These are phyloP conservation scores for Amia ocellicauda DNA, from an alignment of 2,113 vertebrate species.

Conservation along the genomic window DNA sequence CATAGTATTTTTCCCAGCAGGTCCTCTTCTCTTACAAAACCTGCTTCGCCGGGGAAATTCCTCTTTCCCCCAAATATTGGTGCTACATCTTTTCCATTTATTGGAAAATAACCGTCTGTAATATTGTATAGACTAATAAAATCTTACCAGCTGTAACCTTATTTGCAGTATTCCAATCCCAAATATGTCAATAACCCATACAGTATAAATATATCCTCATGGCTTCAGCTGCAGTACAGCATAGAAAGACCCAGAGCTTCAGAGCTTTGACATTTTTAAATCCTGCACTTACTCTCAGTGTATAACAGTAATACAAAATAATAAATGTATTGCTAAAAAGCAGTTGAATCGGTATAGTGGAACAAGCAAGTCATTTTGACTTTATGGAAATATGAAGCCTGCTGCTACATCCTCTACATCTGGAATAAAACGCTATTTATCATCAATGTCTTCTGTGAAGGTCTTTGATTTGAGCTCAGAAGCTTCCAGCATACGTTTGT, in stretches of 20 bases:
- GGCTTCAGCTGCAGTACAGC: neutral
- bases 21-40: slow-evolving; percentile 64
- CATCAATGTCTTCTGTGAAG: neutral
- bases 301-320: too few relatives aligned
- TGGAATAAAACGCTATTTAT: too few relatives aligned
- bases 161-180: neutral
- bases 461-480: neutral
- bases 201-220: slow-evolving; percentile 55
- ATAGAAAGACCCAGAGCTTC: neutral
- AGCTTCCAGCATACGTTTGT: too few relatives aligned
- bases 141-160: slow-evolving; percentile 53
- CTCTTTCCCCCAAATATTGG: slow-evolving; percentile 68
- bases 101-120: slow-evolving; percentile 66
- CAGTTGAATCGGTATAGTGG: too few relatives aligned
- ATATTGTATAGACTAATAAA: slow-evolving; percentile 63
- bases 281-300: too few relatives aligned
- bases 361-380: too few relatives aligned
- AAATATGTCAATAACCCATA: slow-evolving; percentile 42
- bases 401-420: too few relatives aligned
- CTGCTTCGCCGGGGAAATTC: slow-evolving; percentile 57
- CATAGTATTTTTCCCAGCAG: slow-evolving; percentile 76
- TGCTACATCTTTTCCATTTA: slow-evolving; percentile 60
- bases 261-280: neutral
- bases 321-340: too few relatives aligned
- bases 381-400: too few relatives aligned